Conservation (phyloP, 2,113 vertebrate genomes). For the Rhombomys opimus region DNA sequence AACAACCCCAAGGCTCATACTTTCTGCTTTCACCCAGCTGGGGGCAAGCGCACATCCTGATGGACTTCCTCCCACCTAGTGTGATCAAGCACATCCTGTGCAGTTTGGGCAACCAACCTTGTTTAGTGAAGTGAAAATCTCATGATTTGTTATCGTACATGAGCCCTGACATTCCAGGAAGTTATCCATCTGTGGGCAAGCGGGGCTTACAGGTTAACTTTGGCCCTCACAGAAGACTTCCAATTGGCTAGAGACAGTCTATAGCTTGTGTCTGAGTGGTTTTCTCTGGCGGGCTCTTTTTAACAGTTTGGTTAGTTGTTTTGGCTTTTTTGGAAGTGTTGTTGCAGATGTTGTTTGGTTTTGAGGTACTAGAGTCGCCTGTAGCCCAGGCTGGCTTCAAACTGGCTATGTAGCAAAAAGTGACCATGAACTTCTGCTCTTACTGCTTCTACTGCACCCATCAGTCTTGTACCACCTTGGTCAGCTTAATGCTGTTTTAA, state of each 20-base stretch:
- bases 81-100: not conserved
- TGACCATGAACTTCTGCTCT: not conserved
- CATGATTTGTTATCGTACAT: not conserved
- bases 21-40: not conserved
- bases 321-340: not conserved
- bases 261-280: not conserved
- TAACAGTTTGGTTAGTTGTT: not conserved
- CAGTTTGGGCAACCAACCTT: not conserved
- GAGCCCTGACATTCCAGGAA: not conserved
- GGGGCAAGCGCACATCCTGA: not conserved
- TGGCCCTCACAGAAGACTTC: not conserved
- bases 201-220: not conserved
- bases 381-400: not conserved
- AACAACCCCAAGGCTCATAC: not conserved
- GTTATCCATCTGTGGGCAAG: not conserved
- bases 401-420: not conserved
- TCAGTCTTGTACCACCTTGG: not conserved
- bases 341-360: not conserved
- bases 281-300: not conserved
- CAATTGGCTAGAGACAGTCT: not conserved
- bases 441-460: not conserved
- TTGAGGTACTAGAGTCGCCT: not conserved
- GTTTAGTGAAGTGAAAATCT: no score
- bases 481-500: not conserved
- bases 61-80: not conserved